Percentiles rank a stretch among this genome's conserved stretches.
phyloP scores from a whole-genome alignment of 2,797 vertebrate species.

The Antennarius maculatus region DNA sequence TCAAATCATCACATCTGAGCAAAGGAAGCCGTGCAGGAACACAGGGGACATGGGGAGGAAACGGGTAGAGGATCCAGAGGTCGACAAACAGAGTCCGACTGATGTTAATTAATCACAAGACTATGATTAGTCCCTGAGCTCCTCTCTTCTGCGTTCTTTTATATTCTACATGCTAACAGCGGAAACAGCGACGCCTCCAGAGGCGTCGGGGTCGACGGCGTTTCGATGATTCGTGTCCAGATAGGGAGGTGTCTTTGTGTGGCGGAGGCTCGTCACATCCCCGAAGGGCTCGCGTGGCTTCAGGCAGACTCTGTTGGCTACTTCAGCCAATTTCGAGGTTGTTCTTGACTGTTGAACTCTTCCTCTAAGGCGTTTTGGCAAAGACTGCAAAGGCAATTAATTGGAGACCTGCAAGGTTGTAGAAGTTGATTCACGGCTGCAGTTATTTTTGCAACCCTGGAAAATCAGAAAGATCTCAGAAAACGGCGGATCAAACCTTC shows the following conservation, averaged over 20 bases:
- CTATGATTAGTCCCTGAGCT: slow-evolving; percentile 64
- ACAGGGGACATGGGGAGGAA: slow-evolving; percentile 42
- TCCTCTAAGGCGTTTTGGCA: slow-evolving; percentile 12
- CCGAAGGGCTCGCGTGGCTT: slow-evolving; percentile 14
- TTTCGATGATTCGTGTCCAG: slow-evolving; percentile 53
- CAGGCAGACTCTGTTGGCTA: not conserved
- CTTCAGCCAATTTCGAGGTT: slow-evolving; percentile 1
- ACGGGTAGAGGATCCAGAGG: slow-evolving; percentile 37
- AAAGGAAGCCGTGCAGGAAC: slow-evolving; percentile 38
- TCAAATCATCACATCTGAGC: slow-evolving; percentile 46
- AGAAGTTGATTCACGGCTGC: not conserved
- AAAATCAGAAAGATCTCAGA: not conserved
- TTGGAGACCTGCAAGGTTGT: not conserved
- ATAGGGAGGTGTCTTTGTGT: slow-evolving; percentile 34
- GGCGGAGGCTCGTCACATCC: slow-evolving; percentile 33
- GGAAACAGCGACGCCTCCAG: slow-evolving; percentile 47
- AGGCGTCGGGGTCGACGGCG: slow-evolving; percentile 29
- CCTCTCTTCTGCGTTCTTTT: not conserved
- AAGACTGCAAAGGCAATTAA: not conserved
- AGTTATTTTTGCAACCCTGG: too few species aligned
- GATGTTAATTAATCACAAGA: slow-evolving; percentile 75
- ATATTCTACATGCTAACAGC: slow-evolving; percentile 52
- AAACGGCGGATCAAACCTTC: not conserved
- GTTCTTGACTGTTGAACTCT: slow-evolving; percentile 10
- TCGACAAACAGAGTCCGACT: slow-evolving; percentile 58